Evolutionary conservation across 2,797 vertebrate species (phyloP).

Genomic region (Acanthopagrus latus): DNA sequence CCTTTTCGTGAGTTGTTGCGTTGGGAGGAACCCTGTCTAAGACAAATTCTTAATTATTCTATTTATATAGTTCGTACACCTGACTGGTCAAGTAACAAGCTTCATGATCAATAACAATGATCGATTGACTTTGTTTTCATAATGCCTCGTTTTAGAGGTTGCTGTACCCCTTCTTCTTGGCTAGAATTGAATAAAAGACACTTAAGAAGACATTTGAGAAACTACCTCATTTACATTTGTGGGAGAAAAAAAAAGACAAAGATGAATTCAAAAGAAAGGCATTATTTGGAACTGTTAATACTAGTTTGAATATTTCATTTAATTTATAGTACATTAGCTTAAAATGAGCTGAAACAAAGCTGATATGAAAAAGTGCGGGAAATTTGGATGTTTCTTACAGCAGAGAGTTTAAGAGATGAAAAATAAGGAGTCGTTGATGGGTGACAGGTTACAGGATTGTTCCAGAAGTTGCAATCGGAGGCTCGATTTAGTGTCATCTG

Average conservation of each 20-base stretch:
- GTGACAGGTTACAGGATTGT: slow-evolving; percentile 13
- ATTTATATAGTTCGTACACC: no score
- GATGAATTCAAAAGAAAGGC: neutral
- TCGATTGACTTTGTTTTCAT: no score
- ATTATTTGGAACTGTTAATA: neutral
- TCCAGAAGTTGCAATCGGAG: slow-evolving; percentile 50
- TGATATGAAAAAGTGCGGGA: neutral
- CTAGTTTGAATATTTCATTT: slow-evolving; percentile 12
- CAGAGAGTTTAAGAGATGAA: slow-evolving; percentile 21
- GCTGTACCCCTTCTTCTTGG: no score
- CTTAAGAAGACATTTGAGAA: no score
- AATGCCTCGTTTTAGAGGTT: no score
- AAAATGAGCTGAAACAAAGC: slow-evolving; percentile 7
- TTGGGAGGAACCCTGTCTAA: no score
- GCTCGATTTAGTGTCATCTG: slow-evolving; percentile 55
- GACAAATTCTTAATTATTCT: no score
- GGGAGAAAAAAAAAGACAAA: neutral
- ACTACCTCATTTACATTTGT: no score
- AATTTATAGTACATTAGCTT: slow-evolving; percentile 2
- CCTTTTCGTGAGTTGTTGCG: no score
- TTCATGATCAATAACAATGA: no score
- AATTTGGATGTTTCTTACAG: neutral
- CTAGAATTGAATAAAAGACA: no score
- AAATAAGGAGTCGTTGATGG: slow-evolving; percentile 38
- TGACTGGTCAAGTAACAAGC: no score